phyloP scores from a whole-genome alignment of 2,113 vertebrate genomes.

The Scomber scombrus region DNA sequence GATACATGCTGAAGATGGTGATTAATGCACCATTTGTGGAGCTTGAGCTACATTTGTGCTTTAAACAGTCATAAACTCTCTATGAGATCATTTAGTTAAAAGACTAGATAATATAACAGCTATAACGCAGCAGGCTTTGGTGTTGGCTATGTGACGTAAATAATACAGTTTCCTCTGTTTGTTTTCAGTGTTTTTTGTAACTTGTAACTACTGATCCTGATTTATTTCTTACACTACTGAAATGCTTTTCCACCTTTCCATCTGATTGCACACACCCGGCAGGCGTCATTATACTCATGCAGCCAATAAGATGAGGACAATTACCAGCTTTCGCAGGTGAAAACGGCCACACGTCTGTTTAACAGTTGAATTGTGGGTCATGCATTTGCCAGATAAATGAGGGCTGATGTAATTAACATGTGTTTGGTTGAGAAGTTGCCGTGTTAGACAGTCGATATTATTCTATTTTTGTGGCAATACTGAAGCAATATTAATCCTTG shows the following conservation, averaged over 20 bases:
- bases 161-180: constrained; percentile 14
- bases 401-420: constrained; percentile 63
- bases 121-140: constrained; percentile 16
- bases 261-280: constrained; percentile 26
- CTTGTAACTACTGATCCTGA: constrained; percentile 77
- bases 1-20: constrained; percentile 6
- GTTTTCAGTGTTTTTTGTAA: constrained; percentile 28
- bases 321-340: background rate
- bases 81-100: constrained; percentile 25
- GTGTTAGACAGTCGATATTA: constrained; percentile 70
- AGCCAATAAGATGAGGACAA: background rate
- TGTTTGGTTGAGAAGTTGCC: constrained; percentile 69
- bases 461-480: constrained; percentile 84
- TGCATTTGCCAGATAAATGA: constrained; percentile 73
- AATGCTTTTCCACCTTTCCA: constrained; percentile 36
- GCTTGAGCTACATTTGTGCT: constrained; percentile 22
- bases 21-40: constrained; percentile 15
- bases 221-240: constrained; percentile 78
- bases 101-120: constrained; percentile 23
- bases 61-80: constrained; percentile 21
- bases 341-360: constrained; percentile 5
- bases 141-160: constrained; percentile 29
- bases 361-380: constrained; percentile 52
- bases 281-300: constrained; percentile 12
- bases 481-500: constrained; percentile 87